A percentile compares a stretch with the other conserved stretches of the same genome.
phyloP scores from a whole-genome alignment of 2,797 vertebrate genomes.

The Acrocephalus scirpaceus region DNA sequence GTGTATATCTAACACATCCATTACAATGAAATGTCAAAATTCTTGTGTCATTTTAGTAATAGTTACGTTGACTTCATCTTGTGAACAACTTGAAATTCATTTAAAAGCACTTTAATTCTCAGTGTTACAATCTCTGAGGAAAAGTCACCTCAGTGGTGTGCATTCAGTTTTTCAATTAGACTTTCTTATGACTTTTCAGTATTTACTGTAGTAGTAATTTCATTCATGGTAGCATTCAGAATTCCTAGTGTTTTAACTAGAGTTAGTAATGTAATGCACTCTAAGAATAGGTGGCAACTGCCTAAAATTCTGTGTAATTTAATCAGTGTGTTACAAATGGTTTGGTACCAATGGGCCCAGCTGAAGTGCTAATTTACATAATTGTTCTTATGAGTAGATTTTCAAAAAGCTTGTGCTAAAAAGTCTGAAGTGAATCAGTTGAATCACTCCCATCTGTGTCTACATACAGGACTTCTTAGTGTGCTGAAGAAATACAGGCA shows the following conservation, averaged over 20 bases:
- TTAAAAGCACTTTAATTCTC: not conserved
- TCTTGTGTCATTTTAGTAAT: not conserved
- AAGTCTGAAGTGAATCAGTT: not conserved
- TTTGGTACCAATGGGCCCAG: not conserved
- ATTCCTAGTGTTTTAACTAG: not conserved
- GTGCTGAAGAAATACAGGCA: not conserved
- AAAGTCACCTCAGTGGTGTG: not conserved
- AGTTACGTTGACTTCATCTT: not conserved
- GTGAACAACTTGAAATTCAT: not conserved
- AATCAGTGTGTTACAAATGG: not conserved
- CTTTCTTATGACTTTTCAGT: not conserved
- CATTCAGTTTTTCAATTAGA: not conserved
- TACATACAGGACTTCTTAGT: not conserved
- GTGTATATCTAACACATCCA: not conserved
- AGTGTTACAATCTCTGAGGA: not conserved
- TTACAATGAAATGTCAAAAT: not conserved
- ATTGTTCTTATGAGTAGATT: not conserved
- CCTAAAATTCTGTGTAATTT: not conserved
- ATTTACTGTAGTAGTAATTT: not conserved
- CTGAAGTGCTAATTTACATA: not conserved
- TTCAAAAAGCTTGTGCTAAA: not conserved
- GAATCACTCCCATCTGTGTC: not conserved
- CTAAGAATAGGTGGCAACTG: not conserved
- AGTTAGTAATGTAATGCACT: not conserved
- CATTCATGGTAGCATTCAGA: not conserved